These are phyloP conservation scores for Stramonita haemastoma DNA, from an alignment of 2,888 invertebrate genomes.

Conservation along the genomic window DNA sequence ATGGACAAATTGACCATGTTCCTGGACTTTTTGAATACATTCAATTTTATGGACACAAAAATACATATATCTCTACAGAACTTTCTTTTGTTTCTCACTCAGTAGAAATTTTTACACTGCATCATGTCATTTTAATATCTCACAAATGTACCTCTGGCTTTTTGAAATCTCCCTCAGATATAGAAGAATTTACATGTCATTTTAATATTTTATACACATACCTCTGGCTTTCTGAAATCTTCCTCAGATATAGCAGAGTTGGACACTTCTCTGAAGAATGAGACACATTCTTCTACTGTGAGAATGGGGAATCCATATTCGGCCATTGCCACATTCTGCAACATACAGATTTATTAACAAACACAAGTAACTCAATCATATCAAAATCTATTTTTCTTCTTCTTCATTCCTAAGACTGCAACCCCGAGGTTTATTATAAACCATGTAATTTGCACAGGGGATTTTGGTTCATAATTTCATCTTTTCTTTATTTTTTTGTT, in stretches of 20 bases:
- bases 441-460: neutral
- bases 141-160: conserved; percentile 28
- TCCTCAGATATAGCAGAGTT: conserved; percentile 39
- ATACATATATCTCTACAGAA: no score
- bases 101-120: no score
- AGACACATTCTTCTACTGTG: conserved; percentile 9
- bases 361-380: neutral
- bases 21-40: no score
- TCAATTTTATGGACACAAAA: no score
- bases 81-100: no score
- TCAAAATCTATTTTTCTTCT: neutral
- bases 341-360: neutral
- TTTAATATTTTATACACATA: neutral
- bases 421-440: neutral
- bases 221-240: conserved; percentile 41
- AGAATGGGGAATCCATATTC: conserved; percentile 36
- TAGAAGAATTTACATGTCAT: neutral
- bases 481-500: no score
- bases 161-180: conserved; percentile 42
- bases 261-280: conserved; percentile 34
- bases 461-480: neutral
- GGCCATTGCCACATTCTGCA: neutral
- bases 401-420: neutral
- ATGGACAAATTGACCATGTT: no score
- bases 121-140: no score